phyloP scores from a whole-genome alignment of 2,113 vertebrate species.

The Eulacestoma nigropectus region DNA sequence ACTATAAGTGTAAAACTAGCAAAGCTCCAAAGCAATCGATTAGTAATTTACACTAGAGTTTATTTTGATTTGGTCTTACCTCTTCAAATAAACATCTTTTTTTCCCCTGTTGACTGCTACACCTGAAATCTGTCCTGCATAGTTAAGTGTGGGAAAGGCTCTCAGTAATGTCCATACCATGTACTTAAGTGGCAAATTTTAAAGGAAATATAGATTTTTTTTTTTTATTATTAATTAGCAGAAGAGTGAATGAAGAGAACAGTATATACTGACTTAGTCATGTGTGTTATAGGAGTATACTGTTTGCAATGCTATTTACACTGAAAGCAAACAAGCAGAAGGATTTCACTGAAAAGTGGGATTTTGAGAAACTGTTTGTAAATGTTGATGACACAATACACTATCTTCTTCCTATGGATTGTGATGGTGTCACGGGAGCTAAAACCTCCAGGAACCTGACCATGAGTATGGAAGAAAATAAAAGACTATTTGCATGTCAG shows the following conservation, averaged over 20 bases:
- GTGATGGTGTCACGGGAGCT: background rate
- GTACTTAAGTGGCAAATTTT: background rate
- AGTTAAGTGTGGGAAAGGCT: background rate
- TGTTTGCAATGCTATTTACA: background rate
- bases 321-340: background rate
- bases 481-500: background rate
- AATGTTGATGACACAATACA: background rate
- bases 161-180: background rate
- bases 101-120: background rate
- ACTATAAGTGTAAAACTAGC: background rate
- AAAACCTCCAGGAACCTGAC: background rate
- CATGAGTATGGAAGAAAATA: background rate
- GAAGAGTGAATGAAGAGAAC: background rate
- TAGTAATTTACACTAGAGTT: background rate
- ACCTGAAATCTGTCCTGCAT: background rate
- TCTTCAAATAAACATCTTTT: background rate
- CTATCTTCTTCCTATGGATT: background rate
- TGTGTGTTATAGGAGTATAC: background rate
- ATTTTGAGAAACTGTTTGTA: background rate
- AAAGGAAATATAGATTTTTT: background rate
- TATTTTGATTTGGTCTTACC: background rate
- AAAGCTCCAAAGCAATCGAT: background rate
- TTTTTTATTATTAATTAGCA: background rate
- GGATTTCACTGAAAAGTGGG: background rate
- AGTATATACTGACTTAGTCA: background rate